Evolutionary conservation across 1,140 invertebrate genomes (phyloP), one percentile per base, ranked within the genome.

Genomic region (Zaprionus capensis): DNA sequence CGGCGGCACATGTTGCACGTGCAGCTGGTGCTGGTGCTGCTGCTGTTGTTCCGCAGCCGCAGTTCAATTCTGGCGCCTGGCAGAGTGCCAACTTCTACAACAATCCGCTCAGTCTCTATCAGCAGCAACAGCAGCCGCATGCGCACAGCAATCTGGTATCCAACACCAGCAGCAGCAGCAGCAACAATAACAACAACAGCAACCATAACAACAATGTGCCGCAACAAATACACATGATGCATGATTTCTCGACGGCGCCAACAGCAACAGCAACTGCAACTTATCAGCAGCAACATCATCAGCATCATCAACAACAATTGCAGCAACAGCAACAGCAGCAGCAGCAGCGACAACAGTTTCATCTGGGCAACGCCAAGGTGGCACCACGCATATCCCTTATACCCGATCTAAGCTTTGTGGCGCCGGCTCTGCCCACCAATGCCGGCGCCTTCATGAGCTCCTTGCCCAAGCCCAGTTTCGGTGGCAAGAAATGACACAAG

Each of bases 391-490:
- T 93, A 72, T 92, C 92, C 5, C 74, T 93, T 5, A 88, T 94
- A 59, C 93, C 93, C 11, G 93, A 94, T 82, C 78, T 94, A 63
- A 93, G 93, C 69, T 94, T 94, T 82, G 88, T 93, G 55, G 92
- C 93, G 14, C 93, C 93, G 4, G 85, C 88, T 0, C 26, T 92
- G 70, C 84, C 91, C 49, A 78, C 79, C 2, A 92, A 92, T 71
- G 83, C 88, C 15, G 85, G 85, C 17, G 81, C 88, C 15, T 92
- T 92, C 20, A 87, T 92, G 74, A 91, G 80, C 36, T 73, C 88
- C 31, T 63, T 90, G 64, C 78, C 91, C 22, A 92, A 92, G 56
- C 78, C 84, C 41, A 92, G 85, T 81, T 90, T 92, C n/a, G 78
- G 81, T 75, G 72, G 72, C 64, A 91, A 91, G 71, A 91, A 91